phyloP scores from a whole-genome alignment of 2,797 vertebrate genomes.

The Microctenopoma lineatum region DNA sequence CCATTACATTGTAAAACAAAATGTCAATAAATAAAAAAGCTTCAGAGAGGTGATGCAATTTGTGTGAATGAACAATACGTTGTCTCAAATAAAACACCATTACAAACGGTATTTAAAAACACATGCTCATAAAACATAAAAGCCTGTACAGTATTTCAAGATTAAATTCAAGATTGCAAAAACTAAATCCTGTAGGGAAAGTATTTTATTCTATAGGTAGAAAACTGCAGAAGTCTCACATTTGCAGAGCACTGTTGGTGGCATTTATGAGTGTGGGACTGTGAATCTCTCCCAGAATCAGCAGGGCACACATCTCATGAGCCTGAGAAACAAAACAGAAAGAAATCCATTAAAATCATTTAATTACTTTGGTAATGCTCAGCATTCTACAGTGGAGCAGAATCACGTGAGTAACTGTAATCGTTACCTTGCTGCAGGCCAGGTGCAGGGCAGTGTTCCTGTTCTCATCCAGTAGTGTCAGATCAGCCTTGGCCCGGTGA shows the following conservation, averaged over 20 bases:
- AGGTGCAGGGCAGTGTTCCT: conserved; percentile 98
- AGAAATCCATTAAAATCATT: neutral
- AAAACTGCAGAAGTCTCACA: conserved; percentile 84
- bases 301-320: conserved; percentile 98
- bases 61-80: neutral
- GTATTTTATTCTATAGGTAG: neutral
- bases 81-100: neutral
- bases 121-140: neutral
- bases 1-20: neutral
- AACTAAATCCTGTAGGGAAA: too few species aligned
- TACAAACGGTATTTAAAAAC: neutral
- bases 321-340: conserved; percentile 79
- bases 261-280: conserved; percentile 97
- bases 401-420: neutral
- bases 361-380: neutral
- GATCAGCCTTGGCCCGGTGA: conserved; percentile 93
- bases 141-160: neutral
- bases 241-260: conserved; percentile 96
- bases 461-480: conserved; percentile 94
- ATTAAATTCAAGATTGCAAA: too few species aligned
- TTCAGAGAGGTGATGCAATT: neutral
- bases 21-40: too few species aligned
- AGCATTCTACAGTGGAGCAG: neutral
- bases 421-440: conserved; percentile 95
- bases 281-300: conserved; percentile 97